Evolutionary conservation across 1,140 invertebrate species (phyloP).

Genomic region (Drosophila sp.): DNA sequence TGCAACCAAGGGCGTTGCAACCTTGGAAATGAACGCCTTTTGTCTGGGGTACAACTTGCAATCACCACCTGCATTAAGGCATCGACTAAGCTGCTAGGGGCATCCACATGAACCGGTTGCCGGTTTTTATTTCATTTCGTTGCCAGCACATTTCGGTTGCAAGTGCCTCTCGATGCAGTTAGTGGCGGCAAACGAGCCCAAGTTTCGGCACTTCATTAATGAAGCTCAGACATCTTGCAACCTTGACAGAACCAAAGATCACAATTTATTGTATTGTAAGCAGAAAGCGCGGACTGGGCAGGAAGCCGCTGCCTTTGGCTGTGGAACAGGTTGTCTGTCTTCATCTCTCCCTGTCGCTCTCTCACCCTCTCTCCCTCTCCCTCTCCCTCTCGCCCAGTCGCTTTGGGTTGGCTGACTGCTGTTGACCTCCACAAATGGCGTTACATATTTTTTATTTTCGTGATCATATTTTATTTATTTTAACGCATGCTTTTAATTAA

Average conservation of each 20-base stretch:
- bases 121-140: background rate
- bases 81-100: constrained; percentile 40
- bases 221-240: constrained; percentile 57
- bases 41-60: constrained; percentile 53
- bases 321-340: constrained; percentile 54
- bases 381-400: constrained; percentile 2
- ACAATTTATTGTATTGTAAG: constrained; percentile 62
- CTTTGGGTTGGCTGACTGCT: constrained; percentile 62
- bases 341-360: background rate
- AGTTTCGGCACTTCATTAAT: constrained; percentile 82
- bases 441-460: constrained; percentile 54
- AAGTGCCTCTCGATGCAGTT: constrained; percentile 56
- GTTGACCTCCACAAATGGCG: constrained; percentile 71
- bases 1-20: constrained; percentile 63
- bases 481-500: constrained; percentile 68
- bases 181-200: constrained; percentile 59
- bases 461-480: constrained; percentile 48
- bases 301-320: constrained; percentile 52
- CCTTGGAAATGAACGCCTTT: constrained; percentile 48
- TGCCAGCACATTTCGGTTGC: constrained; percentile 45
- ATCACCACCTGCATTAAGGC: constrained; percentile 71
- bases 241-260: constrained; percentile 68
- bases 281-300: constrained; percentile 43
- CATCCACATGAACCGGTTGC: constrained; percentile 69
- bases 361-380: background rate